phyloP scores from a whole-genome alignment of 2,113 vertebrate species.

The Camelus bactrianus region DNA sequence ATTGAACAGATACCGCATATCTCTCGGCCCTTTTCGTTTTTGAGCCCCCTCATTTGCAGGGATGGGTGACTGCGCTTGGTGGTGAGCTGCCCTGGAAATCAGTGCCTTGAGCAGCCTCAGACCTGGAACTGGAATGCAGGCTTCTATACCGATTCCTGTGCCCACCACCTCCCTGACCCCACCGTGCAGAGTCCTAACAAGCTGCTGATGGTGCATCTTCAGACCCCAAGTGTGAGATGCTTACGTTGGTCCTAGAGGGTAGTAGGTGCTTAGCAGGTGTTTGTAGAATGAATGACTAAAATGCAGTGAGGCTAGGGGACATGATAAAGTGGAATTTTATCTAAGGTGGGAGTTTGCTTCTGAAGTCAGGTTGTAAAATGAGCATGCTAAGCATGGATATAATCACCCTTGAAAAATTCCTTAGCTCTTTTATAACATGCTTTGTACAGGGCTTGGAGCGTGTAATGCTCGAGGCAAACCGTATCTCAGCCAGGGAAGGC shows the following conservation, averaged over 20 bases:
- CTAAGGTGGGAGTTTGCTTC: background rate
- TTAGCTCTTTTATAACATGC: background rate
- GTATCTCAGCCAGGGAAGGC: background rate
- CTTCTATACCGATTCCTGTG: background rate
- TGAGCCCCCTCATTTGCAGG: background rate
- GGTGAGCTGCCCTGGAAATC: background rate
- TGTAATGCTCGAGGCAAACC: background rate
- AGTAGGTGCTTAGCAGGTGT: background rate
- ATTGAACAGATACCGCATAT: accelerated
- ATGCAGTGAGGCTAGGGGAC: background rate
- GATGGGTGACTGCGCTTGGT: background rate
- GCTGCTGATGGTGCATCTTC: background rate
- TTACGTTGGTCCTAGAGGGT: background rate
- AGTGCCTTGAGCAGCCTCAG: background rate
- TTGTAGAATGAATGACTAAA: background rate
- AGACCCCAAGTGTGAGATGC: accelerated
- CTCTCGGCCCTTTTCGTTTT: background rate
- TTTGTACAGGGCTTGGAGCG: background rate
- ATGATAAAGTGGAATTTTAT: background rate
- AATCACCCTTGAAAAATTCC: background rate
- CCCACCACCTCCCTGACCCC: background rate
- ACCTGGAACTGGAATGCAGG: background rate
- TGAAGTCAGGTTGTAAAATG: background rate
- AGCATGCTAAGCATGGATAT: background rate
- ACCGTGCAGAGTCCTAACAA: background rate